These are phyloP conservation scores for Notocelia uddmanniana DNA, from an alignment of 2,888 invertebrate genomes.

Conservation along the genomic window DNA sequence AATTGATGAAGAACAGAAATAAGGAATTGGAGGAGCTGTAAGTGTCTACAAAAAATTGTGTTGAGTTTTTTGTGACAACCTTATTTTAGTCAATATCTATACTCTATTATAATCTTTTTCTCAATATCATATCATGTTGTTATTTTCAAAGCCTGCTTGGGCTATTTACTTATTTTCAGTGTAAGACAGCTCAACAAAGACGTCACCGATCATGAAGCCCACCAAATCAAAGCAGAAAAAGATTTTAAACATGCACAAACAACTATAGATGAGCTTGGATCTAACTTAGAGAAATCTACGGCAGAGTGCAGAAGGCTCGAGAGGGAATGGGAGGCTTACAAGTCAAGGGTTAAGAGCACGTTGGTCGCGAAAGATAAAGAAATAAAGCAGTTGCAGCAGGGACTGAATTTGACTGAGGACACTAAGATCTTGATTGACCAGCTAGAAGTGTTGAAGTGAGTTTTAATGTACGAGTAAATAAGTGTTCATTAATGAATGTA, in stretches of 20 bases:
- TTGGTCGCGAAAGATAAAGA: conserved; percentile 72
- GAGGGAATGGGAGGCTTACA: conserved; percentile 78
- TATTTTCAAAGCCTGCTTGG: too few species aligned
- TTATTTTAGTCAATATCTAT: too few species aligned
- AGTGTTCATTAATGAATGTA: too few species aligned
- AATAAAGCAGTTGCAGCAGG: conserved; percentile 69
- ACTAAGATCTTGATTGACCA: conserved; percentile 70
- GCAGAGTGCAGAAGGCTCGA: conserved; percentile 71
- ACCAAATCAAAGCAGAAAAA: conserved; percentile 67
- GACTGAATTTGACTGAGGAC: conserved; percentile 65
- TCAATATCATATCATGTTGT: too few species aligned
- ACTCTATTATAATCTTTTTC: too few species aligned
- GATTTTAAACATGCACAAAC: conserved; percentile 74
- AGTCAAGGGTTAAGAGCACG: conserved; percentile 78
- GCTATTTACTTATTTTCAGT: conserved; percentile 55
- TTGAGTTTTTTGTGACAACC: too few species aligned
- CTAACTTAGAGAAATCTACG: conserved; percentile 64
- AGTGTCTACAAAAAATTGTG: conserved; percentile 42
- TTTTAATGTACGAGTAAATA: conserved; percentile 30
- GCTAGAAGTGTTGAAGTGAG: conserved; percentile 71
- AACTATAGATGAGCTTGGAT: conserved; percentile 63
- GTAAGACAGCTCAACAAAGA: conserved; percentile 59
- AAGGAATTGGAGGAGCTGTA: conserved; percentile 71
- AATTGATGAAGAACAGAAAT: conserved; percentile 60
- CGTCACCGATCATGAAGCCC: conserved; percentile 54